These are phyloP conservation scores for Eurois occulta DNA, from an alignment of 2,888 invertebrate genomes.

Conservation along the genomic window DNA sequence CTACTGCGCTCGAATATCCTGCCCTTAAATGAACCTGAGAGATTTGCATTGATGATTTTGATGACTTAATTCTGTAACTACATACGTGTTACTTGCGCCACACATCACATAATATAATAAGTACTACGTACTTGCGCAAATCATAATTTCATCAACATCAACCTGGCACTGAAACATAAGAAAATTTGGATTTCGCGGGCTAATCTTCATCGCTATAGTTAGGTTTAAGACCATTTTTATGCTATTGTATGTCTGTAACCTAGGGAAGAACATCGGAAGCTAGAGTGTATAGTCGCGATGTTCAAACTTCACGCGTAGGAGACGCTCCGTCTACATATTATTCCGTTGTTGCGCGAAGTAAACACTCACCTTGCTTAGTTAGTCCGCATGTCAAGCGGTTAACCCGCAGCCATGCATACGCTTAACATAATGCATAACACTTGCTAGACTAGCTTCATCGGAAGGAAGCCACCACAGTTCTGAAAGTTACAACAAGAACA, in stretches of 20 bases:
- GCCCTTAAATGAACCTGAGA: too few relatives aligned
- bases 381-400: constrained; percentile 63
- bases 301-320: constrained; percentile 12
- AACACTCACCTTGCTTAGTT: constrained; percentile 57
- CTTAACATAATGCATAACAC: constrained; percentile 57
- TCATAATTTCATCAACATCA: too few relatives aligned
- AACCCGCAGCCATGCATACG: constrained; percentile 51
- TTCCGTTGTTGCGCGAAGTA: constrained; percentile 47
- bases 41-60: too few relatives aligned
- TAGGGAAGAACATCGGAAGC: not conserved
- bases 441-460: constrained; percentile 34
- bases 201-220: too few relatives aligned
- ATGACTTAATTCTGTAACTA: too few relatives aligned
- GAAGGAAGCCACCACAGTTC: constrained; percentile 55
- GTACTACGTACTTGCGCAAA: too few relatives aligned
- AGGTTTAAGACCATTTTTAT: too few relatives aligned
- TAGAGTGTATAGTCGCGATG: not conserved
- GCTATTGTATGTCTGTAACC: not conserved
- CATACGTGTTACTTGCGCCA: too few relatives aligned
- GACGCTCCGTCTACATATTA: constrained; percentile 55
- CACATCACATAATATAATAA: too few relatives aligned
- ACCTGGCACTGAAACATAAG: too few relatives aligned
- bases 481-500: constrained; percentile 21
- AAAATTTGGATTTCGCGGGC: too few relatives aligned
- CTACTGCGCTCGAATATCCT: too few relatives aligned